These are phyloP conservation scores for Pomacea canaliculata DNA, from an alignment of 2,888 invertebrate species.

Conservation along the genomic window DNA sequence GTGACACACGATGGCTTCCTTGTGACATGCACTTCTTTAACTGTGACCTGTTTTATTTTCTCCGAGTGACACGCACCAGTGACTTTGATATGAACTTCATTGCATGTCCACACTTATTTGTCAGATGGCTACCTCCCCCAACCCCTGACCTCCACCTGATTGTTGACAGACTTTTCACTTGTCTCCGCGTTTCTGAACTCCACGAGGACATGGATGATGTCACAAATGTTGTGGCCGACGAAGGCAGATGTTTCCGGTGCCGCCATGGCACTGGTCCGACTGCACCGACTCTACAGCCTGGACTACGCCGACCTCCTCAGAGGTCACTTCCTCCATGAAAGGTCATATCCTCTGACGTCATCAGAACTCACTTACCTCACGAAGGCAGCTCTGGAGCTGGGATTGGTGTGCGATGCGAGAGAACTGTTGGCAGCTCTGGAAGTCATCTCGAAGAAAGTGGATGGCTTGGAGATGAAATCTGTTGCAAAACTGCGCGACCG, in stretches of 20 bases:
- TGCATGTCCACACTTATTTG: not conserved
- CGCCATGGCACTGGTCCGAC: slow-evolving; percentile 14
- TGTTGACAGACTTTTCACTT: too few species aligned
- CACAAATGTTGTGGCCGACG: slow-evolving; percentile 3
- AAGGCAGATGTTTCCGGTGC: slow-evolving; percentile 7
- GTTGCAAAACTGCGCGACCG: not conserved
- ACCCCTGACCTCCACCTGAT: too few species aligned
- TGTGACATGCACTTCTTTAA: too few species aligned
- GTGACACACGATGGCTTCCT: too few species aligned
- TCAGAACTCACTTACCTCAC: slow-evolving; percentile 17
- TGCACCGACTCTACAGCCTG: slow-evolving; percentile 10
- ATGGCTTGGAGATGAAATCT: not conserved
- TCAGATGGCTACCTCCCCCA: too few species aligned
- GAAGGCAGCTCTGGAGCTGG: slow-evolving; percentile 16
- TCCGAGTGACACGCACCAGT: too few species aligned
- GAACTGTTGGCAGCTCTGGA: slow-evolving; percentile 4
- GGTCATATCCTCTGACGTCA: slow-evolving; percentile 20
- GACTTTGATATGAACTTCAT: not conserved
- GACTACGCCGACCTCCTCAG: not conserved
- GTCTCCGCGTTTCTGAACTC: slow-evolving; percentile 4
- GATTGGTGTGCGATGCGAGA: slow-evolving; percentile 11
- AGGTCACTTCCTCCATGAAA: slow-evolving; percentile 15
- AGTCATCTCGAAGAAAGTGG: not conserved
- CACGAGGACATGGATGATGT: not conserved
- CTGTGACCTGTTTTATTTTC: too few species aligned